Evolutionary conservation across 1,140 invertebrate genomes (phyloP).

Genomic region (Patella vulgata): DNA sequence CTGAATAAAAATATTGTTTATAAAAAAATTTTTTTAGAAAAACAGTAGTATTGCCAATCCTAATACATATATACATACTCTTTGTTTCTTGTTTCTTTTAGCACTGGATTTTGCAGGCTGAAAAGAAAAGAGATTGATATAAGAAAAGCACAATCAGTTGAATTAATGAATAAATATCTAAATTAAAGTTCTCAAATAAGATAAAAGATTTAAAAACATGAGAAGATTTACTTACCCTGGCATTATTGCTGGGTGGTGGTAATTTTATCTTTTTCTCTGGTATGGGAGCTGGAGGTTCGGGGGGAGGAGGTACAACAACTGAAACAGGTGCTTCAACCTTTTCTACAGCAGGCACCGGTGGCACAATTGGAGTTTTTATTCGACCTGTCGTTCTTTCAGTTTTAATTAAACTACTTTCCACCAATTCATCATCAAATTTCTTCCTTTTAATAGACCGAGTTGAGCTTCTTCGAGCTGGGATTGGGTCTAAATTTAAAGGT

Average conservation of each 20-base stretch:
- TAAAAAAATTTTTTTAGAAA: no score
- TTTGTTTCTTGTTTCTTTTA: constrained; percentile 41
- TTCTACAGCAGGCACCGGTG: neutral
- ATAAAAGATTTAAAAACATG: no score
- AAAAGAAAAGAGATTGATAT: neutral
- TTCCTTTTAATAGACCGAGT: constrained; percentile 93
- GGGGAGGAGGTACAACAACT: constrained; percentile 34
- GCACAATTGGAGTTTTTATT: neutral
- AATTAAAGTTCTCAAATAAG: no score
- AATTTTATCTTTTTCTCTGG: constrained; percentile 48
- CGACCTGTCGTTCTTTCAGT: constrained; percentile 33
- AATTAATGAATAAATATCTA: no score
- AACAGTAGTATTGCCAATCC: no score
- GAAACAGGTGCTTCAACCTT: constrained; percentile 18
- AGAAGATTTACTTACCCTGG: no score
- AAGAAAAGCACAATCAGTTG: no score
- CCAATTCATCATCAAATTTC: constrained; percentile 97
- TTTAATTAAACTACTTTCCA: constrained; percentile 71
- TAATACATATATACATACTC: constrained; percentile 13
- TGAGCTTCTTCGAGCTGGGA: constrained; percentile 72
- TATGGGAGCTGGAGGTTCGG: constrained; percentile 25
- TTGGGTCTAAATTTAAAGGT: no score
- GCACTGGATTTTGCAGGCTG: constrained; percentile 22
- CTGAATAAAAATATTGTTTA: no score
- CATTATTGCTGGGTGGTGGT: neutral